Base-by-base conservation (phyloP, 1,140 invertebrate species). In the Myzus persicae region DNA sequence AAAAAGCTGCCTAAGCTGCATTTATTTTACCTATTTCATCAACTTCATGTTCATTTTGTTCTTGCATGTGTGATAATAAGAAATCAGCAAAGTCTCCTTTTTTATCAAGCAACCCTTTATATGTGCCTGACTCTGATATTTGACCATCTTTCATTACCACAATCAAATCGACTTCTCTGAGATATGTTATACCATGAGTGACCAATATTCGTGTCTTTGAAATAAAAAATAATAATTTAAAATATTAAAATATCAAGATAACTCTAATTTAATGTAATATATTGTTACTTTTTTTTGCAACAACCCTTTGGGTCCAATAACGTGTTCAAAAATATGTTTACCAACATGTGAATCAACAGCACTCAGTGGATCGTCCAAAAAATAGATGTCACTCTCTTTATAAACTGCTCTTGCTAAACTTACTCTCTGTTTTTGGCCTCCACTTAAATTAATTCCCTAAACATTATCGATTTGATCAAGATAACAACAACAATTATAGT, bases 341-440 rank as follows among this genome's bases (percentile, higher is more conserved):
- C 98, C 98, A 36, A 99, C 99, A 95, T 99, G 98, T 67, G 97
- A 97, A 95, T 99, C 99, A 8, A 99, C 98, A 22, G 99, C 98
- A 94, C 98, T 99, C 31, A 99, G 96, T 4, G 99, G 99, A 96
- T 99, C 99, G 95, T 99, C 99, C 94, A 99, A 95, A 94, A 98
- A 97, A 95, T 99, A 99, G 87, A 99, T 96, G 94, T 99, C 98
- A 2, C 97, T 96, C 95, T 99, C 96, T 94, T 96, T 97, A 90
- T 94, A 99, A 38, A 99, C 98, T 46, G 99, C 98, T 94, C 99
- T 96, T 0, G 99, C 99, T 84, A 99, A 96, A 94, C 98, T 98
- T n/a, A 99, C 98, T 94, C 99, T 96, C 95, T 99, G 98, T 95
- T 99, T 99, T 95, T 99, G 99, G 44, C 99, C 99, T 88, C 99